Evolutionary conservation across 2,888 invertebrate species (phyloP).

Genomic region (Tupiocoris notatus): DNA sequence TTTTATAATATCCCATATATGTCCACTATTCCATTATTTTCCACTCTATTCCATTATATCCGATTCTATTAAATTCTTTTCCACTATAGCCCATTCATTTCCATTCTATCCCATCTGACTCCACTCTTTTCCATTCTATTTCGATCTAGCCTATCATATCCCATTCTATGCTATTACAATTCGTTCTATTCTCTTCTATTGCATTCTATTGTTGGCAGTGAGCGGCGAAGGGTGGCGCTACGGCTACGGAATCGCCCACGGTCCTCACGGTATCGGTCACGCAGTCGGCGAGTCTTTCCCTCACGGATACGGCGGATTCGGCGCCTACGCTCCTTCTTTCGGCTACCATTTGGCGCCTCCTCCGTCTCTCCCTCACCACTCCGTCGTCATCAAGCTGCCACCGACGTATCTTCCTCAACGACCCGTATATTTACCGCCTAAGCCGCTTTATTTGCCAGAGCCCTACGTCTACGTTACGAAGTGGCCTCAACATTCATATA

Average conservation of each 20-base stretch:
- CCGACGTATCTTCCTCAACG: slow-evolving; percentile 1
- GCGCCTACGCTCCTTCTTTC: slow-evolving; percentile 45
- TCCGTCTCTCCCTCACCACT: slow-evolving; percentile 1
- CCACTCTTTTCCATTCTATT: too few species aligned
- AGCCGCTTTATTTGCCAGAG: not conserved
- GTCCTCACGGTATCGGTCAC: slow-evolving; percentile 43
- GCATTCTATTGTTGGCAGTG: slow-evolving; percentile 31
- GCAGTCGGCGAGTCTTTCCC: slow-evolving; percentile 45
- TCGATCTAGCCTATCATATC: too few species aligned
- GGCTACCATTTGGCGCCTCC: slow-evolving; percentile 37
- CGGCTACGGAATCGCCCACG: slow-evolving; percentile 46
- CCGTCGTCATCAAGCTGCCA: slow-evolving; percentile 24
- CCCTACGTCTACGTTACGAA: slow-evolving; percentile 10
- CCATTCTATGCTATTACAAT: not conserved
- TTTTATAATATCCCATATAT: too few species aligned
- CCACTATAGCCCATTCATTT: too few species aligned
- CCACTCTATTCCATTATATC: too few species aligned
- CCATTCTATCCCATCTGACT: too few species aligned
- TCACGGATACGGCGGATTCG: slow-evolving; percentile 47
- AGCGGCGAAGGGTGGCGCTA: slow-evolving; percentile 45
- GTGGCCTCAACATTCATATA: not conserved
- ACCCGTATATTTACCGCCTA: not conserved
- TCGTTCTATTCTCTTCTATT: not conserved
- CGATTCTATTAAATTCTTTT: not conserved
- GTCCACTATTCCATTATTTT: not conserved